Percentiles rank a stretch among this genome's conserved stretches.
Conservation (phyloP, 2,888 invertebrate genomes). For the Andrena hattorfiana region DNA sequence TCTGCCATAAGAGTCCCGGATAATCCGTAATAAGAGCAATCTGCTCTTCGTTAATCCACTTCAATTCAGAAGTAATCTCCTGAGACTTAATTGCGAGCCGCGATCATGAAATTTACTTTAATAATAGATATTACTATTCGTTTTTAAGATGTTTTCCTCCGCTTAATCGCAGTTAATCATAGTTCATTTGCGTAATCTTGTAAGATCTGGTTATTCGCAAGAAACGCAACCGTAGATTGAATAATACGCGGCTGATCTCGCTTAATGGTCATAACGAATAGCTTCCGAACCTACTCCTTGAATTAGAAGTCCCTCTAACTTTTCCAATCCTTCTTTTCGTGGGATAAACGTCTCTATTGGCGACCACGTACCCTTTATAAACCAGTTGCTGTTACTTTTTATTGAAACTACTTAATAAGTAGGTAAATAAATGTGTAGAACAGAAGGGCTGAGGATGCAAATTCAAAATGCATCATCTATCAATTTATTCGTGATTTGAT, state of each 20-base stretch:
- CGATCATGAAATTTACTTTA: slow-evolving; percentile 33
- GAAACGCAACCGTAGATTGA: background rate
- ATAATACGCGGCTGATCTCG: background rate
- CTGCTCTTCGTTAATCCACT: slow-evolving; percentile 14
- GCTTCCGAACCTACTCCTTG: background rate
- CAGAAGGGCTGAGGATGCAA: too few species aligned
- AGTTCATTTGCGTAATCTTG: background rate
- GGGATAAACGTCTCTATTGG: background rate
- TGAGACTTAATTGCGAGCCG: background rate
- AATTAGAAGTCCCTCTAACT: background rate
- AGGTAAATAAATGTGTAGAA: too few species aligned
- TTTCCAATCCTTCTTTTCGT: background rate
- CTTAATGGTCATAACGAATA: background rate
- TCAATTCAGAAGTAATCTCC: background rate
- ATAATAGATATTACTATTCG: slow-evolving; percentile 25
- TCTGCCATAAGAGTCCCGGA: background rate
- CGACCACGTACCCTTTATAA: background rate
- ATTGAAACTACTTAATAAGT: background rate
- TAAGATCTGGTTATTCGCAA: background rate
- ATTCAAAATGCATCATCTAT: too few species aligned
- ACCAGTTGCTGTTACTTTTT: background rate
- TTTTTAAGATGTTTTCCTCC: background rate
- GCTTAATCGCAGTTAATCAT: slow-evolving; percentile 8
- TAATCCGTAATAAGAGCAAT: slow-evolving; percentile 32
- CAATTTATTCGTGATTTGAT: too few species aligned